These are phyloP conservation scores for Corvus hawaiiensis DNA, from an alignment of 2,113 vertebrate genomes.

Conservation along the genomic window DNA sequence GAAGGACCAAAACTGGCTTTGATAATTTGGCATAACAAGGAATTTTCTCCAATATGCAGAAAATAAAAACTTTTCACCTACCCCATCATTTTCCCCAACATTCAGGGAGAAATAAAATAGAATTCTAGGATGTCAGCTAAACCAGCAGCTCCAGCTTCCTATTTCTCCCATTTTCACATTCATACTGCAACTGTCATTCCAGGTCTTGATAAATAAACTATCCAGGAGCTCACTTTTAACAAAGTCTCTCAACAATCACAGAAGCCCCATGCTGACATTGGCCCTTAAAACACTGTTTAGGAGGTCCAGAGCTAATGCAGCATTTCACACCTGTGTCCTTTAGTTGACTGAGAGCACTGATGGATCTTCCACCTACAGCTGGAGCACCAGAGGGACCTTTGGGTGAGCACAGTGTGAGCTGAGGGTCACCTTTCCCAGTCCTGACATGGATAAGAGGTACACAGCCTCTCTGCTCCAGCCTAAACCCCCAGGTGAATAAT, in stretches of 20 bases:
- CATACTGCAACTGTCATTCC: background rate
- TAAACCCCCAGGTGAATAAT: background rate
- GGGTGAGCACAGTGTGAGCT: background rate
- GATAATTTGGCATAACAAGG: background rate
- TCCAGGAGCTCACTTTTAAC: no score
- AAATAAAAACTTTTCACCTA: background rate
- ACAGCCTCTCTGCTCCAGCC: background rate
- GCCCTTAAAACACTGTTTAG: background rate
- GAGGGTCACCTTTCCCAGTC: background rate
- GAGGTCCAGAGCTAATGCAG: background rate
- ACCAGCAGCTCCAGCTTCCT: background rate
- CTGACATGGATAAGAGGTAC: rapidly evolving
- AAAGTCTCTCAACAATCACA: background rate
- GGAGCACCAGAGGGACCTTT: background rate
- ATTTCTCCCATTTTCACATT: background rate
- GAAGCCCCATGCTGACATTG: background rate
- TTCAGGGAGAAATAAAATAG: background rate
- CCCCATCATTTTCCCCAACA: background rate
- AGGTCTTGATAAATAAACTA: background rate
- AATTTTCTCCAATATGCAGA: background rate
- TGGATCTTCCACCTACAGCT: background rate
- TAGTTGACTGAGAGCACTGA: background rate
- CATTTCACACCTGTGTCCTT: rapidly evolving
- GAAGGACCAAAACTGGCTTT: background rate
- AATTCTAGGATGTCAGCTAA: background rate